Conservation (phyloP, 2,113 vertebrate genomes). For the Carassius auratus region DNA sequence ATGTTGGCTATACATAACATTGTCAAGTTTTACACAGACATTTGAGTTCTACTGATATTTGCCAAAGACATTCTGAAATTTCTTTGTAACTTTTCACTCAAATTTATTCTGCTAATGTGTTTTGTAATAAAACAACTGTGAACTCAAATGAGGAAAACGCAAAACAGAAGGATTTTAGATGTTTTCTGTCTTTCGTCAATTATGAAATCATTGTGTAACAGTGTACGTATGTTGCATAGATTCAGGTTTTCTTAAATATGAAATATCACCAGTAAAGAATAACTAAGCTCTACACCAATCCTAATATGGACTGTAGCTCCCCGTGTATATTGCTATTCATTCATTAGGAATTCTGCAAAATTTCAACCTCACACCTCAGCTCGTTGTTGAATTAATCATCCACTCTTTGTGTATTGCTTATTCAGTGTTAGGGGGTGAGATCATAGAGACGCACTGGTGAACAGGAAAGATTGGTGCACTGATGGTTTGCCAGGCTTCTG, state of each 20-base stretch:
- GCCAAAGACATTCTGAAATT: background rate
- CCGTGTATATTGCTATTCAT: background rate
- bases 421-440: conserved; percentile 27
- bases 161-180: background rate
- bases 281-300: background rate
- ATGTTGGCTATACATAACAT: no score
- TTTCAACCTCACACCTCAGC: conserved; percentile 6
- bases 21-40: background rate
- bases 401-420: background rate
- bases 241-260: background rate
- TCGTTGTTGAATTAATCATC: conserved; percentile 2
- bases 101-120: background rate
- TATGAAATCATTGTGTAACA: background rate
- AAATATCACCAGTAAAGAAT: background rate
- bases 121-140: background rate
- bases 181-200: background rate
- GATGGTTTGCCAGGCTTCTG: conserved; percentile 77
- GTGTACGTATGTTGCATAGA: background rate
- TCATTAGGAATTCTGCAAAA: background rate
- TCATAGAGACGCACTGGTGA: conserved; percentile 56
- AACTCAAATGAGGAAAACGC: background rate
- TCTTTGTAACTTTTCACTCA: background rate
- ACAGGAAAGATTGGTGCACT: conserved; percentile 77
- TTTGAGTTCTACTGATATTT: background rate
- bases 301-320: background rate